Percentiles rank a stretch among this genome's conserved stretches.
Evolutionary conservation across 1,140 invertebrate species (phyloP).

Genomic region (Uloborus diversus): DNA sequence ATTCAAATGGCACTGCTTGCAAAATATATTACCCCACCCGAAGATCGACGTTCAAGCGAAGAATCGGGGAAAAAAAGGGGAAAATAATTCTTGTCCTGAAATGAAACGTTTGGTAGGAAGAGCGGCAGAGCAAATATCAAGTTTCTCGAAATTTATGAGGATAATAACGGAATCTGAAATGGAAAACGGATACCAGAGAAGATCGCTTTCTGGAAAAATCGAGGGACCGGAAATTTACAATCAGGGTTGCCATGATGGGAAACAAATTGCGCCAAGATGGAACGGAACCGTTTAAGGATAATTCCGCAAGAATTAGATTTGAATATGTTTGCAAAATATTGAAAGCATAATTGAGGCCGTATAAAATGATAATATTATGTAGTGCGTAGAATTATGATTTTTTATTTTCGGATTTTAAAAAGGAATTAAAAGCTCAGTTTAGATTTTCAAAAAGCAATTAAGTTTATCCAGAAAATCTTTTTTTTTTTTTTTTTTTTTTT

Average conservation of each 20-base stretch:
- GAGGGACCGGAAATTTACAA: conserved; percentile 9
- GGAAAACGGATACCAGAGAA: conserved; percentile 30
- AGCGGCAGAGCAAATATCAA: conserved; percentile 37
- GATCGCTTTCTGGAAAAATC: conserved; percentile 1
- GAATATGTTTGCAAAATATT: no score
- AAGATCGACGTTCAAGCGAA: no score
- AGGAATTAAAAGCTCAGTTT: no score
- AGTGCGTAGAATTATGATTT: no score
- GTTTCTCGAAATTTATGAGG: conserved; percentile 46
- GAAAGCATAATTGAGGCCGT: no score
- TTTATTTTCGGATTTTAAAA: no score
- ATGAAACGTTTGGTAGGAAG: not conserved
- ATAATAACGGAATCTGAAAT: conserved; percentile 47
- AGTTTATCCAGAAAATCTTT: no score
- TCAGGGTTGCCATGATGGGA: conserved; percentile 9
- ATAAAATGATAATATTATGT: no score
- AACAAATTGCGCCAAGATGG: conserved; percentile 6
- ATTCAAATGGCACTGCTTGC: no score
- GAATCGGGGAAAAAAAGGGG: not conserved
- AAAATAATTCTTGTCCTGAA: not conserved
- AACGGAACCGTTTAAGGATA: not conserved
- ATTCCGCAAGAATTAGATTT: not conserved
- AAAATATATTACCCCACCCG: no score
- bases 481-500: no score
- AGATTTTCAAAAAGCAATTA: no score